These are phyloP conservation scores for Acrocyrtus sp. DNA, from an alignment of 2,888 invertebrate genomes.

Conservation along the genomic window DNA sequence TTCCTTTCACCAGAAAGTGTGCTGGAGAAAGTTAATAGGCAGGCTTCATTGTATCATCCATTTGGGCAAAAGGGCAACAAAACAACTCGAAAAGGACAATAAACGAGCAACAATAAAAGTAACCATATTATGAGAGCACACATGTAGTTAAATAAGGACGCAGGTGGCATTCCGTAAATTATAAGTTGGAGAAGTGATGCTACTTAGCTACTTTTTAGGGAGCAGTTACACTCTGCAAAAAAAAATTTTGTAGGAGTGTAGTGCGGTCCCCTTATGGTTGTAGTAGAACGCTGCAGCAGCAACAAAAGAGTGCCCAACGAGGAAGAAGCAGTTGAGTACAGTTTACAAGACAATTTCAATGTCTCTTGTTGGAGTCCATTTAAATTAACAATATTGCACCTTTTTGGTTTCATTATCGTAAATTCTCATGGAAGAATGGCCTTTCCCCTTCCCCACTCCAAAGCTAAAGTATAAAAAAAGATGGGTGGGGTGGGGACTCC, in stretches of 20 bases:
- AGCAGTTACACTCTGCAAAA: not conserved
- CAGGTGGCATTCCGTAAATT: constrained; percentile 46
- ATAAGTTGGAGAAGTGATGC: constrained; percentile 30
- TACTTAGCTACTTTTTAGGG: constrained; percentile 2
- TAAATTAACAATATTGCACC: constrained; percentile 58
- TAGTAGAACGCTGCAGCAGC: no score
- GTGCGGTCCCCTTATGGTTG: no score
- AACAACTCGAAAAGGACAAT: constrained; percentile 12
- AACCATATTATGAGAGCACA: constrained; percentile 30
- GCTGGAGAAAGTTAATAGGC: not conserved
- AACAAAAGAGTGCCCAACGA: constrained; percentile 8
- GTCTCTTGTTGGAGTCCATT: constrained; percentile 53
- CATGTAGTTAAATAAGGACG: constrained; percentile 39
- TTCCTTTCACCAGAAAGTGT: constrained; percentile 6
- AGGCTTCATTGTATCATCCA: not conserved
- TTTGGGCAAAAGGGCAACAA: not conserved
- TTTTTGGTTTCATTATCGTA: constrained; percentile 56
- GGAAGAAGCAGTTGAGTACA: constrained; percentile 4
- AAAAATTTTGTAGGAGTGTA: not conserved
- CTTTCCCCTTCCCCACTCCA: constrained; percentile 4
- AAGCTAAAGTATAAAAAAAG: no score
- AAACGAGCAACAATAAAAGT: constrained; percentile 38
- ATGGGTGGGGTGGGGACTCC: not conserved
- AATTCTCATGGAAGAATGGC: constrained; percentile 49
- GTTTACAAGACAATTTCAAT: constrained; percentile 47